Evolutionary conservation across 2,797 vertebrate species (phyloP), one percentile per base, ranked within the genome.

Genomic region (Hydrophis major): DNA sequence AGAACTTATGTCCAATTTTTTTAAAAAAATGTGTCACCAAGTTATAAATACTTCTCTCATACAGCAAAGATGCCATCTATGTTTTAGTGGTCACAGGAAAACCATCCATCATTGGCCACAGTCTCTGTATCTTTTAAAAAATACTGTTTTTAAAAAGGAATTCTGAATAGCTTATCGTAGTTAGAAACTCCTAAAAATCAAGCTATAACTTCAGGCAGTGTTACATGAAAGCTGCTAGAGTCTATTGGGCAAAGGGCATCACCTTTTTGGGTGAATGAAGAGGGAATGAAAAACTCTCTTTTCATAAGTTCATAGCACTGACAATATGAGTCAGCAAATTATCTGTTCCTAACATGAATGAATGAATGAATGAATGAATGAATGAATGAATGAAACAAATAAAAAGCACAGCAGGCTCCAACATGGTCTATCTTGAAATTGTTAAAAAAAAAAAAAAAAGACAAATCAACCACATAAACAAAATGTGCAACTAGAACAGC

Each of bases 151-250:
- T 47, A 55, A 86, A 59, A 32, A 53, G 20, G 37, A 18, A 27
- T 56, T 89, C 55, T 89, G 32, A 83, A 87, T 56, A 63, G n/a
- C 55, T 50, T 10, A 25, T 92, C 11, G 2, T 20, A 55, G 28
- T 50, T 86, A 60, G 74, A 92, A 89, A 89, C 37, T 92, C 56
- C 56, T 61, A 83, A 89, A 61, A 42, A 47, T 83, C 22, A 92
- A 27, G 59, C 66, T 83, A 92, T 89, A 28, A 86, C 56, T 83
- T 89, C 92, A 37, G 47, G 11, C 59, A 90, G 74, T 56, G 22
- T 60, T 63, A 37, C 22, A 59, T 66, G 92, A 63, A 55, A 50
- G 57, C 47, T 18, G 11, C 57, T 89, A 59, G 42, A 92, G 59
- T 32, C 86, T 53, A 86, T 25, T 53, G 55, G 59, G 42, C 50